phyloP scores from a whole-genome alignment of 2,797 vertebrate species.

The Ara ararauna region DNA sequence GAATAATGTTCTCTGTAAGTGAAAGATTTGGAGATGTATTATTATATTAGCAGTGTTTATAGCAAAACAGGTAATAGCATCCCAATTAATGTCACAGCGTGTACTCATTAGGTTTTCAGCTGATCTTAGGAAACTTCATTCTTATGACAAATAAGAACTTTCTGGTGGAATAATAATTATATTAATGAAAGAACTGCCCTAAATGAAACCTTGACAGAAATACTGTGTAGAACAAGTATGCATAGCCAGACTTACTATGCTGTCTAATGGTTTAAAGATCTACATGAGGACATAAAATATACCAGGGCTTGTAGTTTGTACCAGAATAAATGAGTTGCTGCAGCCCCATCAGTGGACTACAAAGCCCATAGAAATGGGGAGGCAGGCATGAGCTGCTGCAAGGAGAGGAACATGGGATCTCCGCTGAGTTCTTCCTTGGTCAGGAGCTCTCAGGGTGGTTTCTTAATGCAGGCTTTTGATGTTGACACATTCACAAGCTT shows the following conservation, averaged over 20 bases:
- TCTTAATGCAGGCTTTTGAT: rapidly evolving
- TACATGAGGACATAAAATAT: background rate
- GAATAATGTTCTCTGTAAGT: background rate
- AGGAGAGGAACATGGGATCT: background rate
- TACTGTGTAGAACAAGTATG: background rate
- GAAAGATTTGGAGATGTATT: background rate
- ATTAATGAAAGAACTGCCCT: background rate
- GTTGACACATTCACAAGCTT: background rate
- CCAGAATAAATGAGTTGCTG: background rate
- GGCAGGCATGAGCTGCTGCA: no score
- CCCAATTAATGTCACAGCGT: background rate
- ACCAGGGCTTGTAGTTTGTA: background rate
- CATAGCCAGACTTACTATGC: background rate
- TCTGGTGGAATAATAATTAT: background rate
- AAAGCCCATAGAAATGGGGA: background rate
- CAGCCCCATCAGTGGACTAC: background rate
- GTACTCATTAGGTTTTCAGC: background rate
- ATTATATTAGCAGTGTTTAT: background rate
- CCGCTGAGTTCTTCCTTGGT: rapidly evolving
- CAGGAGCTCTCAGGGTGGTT: background rate
- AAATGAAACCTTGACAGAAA: background rate
- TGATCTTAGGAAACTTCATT: background rate
- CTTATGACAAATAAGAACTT: background rate
- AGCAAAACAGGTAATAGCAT: background rate
- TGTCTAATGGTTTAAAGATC: background rate